Evolutionary conservation across 1,140 invertebrate species (phyloP).

Genomic region (Chionoecetes opilio): DNA sequence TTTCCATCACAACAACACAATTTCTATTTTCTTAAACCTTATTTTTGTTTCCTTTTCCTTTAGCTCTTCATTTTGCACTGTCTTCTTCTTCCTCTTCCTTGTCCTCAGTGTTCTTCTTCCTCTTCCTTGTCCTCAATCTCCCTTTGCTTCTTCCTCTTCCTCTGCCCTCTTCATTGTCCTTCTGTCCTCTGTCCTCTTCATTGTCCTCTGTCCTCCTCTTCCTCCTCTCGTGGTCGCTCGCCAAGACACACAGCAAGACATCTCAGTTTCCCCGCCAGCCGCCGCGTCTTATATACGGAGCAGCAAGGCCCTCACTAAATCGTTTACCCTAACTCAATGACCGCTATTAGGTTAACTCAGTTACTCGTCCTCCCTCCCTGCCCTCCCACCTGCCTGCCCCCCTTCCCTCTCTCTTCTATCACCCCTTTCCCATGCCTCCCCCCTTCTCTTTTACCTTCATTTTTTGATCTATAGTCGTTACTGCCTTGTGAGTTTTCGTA

Average conservation of each 20-base stretch:
- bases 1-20: too few relatives aligned
- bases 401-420: background rate
- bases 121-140: background rate
- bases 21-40: too few relatives aligned
- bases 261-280: background rate
- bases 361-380: constrained; percentile 40
- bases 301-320: constrained; percentile 74
- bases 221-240: background rate
- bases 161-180: background rate
- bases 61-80: background rate
- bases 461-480: background rate
- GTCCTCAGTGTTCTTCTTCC: background rate
- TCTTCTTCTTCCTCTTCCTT: background rate
- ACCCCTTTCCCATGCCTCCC: background rate
- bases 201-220: background rate
- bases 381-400: background rate
- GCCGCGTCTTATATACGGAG: constrained; percentile 76
- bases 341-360: constrained; percentile 78
- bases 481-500: too few relatives aligned
- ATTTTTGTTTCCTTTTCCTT: background rate
- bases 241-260: constrained; percentile 42
- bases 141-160: background rate
- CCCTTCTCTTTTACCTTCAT: background rate
- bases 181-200: background rate
- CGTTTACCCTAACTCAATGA: constrained; percentile 79